Base-by-base conservation (phyloP, 2,888 invertebrate species). In the Dascillus cervinus region DNA sequence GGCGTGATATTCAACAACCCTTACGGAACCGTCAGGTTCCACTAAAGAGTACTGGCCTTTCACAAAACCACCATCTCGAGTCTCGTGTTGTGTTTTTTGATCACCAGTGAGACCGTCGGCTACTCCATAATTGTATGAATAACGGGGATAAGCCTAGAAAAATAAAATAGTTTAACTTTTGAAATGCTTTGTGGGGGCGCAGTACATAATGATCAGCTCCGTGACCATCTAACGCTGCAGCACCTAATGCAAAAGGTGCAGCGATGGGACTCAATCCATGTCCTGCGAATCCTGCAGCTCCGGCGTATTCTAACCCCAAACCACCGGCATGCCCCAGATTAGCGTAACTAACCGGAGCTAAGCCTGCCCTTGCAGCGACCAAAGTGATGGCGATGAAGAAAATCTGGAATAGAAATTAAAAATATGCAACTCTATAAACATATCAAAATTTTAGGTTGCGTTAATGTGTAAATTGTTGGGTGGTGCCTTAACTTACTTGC, bases 71-170 rank as follows among this genome's bases (percentile, higher is more conserved):
- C 76, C 76, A 40, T 75, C 74, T 17, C 76, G 63, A 17, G 67
- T 66, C 53, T 76, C 76, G 65, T 73, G 73, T 45, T 75, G 75
- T 2, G 67, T 65, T 52, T 76, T 76, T 48, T 71, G 67, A 49
- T 76, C 76, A 12, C 76, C 76, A 9, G 75, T 76, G 43, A 71
- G 69, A 3, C 74, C 74, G 48, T 76, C 75, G 6, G 70, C 70
- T 10, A 76, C 75, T 13, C 74, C 65, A 46, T 76, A 75, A 52
- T 75, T 73, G 49, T 71, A 75, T 20, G 70, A 64, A 47, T 76
- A 75, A 56, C 71, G 72, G 3, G 75, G 74, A 40, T 72, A 65
- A 1, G 73, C 63, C 75, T 75, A 61, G 29, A 51, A 9, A 6
- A 10, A 12, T 19, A 4, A 11, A 11, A 27, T 19, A n/a, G 6